Base-by-base conservation (phyloP, 2,113 vertebrate genomes). In the Muscicapa adusta region DNA sequence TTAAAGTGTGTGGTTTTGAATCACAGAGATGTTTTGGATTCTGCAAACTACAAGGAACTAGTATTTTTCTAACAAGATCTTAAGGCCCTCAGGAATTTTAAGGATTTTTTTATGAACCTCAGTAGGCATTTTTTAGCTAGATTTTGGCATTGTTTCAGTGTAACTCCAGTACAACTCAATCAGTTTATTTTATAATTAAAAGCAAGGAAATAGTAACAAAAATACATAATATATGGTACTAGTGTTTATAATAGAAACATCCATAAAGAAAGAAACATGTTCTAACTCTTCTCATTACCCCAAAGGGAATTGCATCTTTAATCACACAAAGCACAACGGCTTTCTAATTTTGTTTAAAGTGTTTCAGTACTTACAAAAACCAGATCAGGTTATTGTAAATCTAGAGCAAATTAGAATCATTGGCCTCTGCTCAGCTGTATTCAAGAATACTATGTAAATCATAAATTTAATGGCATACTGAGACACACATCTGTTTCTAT, bases 401-500 rank as follows among this genome's bases (percentile, higher is more conserved):
- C 97, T 98, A 98, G 98, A 98, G 98, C 98, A 99, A 99, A 99
- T 99, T 99, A 98, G 98, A 99, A 98, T 98, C 98, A 98, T 97
- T 98, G 98, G 98, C 98, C 98, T 98, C 98, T 98, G 98, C 97
- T 99, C 98, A 98, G 98, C 98, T 98, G 97, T 98, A 98, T 99
- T 98, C 98, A 98, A 97, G 97, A 97, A 97, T 98, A 98, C 98
- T 98, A 98, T 99, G 98, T 98, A 98, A 98, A 99, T 99, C 98
- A 99, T 98, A 98, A 98, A 98, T 99, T 98, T 99, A 98, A 99
- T 98, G 98, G 98, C 98, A 98, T 98, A 98, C 98, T 98, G 98
- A 98, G 98, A 98, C 97, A 97, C 98, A 99, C 99, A 99, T 99
- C 98, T 99, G 99, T 98, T 99, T 99, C 98, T 98, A 98, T 98